Percentiles rank a stretch among this genome's conserved stretches.
Conservation (phyloP, 2,113 vertebrate genomes). For the Cisticola juncidis region DNA sequence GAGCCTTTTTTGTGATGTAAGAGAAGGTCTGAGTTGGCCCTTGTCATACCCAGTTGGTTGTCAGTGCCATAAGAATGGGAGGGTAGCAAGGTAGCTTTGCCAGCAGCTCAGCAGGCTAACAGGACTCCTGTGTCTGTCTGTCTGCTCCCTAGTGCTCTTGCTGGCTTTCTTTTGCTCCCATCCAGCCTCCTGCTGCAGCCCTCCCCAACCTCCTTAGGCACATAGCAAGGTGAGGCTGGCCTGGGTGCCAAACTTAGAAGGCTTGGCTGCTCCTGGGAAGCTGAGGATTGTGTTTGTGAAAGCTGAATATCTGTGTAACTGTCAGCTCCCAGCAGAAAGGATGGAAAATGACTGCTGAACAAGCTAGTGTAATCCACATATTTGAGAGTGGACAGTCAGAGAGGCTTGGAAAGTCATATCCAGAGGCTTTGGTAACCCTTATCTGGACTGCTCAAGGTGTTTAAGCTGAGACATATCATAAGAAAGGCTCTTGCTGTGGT, state of each 20-base stretch:
- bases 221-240: neutral
- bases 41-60: neutral
- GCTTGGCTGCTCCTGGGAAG: neutral
- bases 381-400: neutral
- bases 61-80: neutral
- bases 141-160: neutral
- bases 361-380: neutral
- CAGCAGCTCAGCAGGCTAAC: neutral
- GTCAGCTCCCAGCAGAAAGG: neutral
- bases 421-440: neutral
- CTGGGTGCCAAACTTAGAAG: neutral
- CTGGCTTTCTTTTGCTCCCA: neutral
- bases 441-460: neutral
- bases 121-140: rapidly evolving
- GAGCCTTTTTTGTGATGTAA: neutral
- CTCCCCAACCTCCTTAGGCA: neutral
- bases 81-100: neutral
- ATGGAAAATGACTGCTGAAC: neutral
- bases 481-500: neutral
- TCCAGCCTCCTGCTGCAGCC: neutral
- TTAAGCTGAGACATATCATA: neutral
- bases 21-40: neutral
- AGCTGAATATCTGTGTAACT: rapidly evolving
- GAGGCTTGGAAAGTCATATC: neutral
- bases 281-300: neutral